phyloP scores from a whole-genome alignment of 1,140 invertebrate genomes.

The Scaptodrosophila lebanonensis region DNA sequence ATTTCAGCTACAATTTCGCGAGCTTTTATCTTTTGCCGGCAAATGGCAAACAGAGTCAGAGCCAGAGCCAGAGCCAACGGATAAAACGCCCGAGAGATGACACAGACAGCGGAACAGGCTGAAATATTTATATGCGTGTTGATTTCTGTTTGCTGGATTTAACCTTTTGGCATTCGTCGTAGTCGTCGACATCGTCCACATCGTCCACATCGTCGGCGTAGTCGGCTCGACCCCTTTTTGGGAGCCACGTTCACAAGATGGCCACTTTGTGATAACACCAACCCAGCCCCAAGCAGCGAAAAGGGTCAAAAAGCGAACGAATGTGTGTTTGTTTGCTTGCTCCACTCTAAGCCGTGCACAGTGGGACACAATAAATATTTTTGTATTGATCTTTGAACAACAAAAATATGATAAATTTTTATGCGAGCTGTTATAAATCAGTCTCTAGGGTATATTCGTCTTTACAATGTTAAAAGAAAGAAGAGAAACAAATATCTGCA shows the following conservation, averaged over 20 bases:
- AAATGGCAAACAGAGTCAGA: too few species aligned
- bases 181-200: background rate
- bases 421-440: too few species aligned
- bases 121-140: constrained; percentile 72
- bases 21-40: constrained; percentile 42
- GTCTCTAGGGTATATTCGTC: too few species aligned
- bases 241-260: constrained; percentile 40
- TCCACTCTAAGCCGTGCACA: background rate
- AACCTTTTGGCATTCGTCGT: constrained; percentile 47
- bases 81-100: too few species aligned
- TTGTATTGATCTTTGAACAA: too few species aligned
- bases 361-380: too few species aligned
- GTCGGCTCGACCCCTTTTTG: background rate
- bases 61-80: too few species aligned
- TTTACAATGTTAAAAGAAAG: too few species aligned
- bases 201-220: background rate
- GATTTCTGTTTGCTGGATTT: constrained; percentile 73
- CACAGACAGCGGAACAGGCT: constrained; percentile 9
- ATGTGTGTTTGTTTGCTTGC: constrained; percentile 15
- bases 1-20: constrained; percentile 38
- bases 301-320: constrained; percentile 56
- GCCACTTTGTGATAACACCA: constrained; percentile 48
- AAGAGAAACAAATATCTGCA: too few species aligned
- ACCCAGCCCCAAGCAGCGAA: constrained; percentile 13
- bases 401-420: too few species aligned